phyloP scores from a whole-genome alignment of 2,888 invertebrate genomes.

The Cephus sareptanus region DNA sequence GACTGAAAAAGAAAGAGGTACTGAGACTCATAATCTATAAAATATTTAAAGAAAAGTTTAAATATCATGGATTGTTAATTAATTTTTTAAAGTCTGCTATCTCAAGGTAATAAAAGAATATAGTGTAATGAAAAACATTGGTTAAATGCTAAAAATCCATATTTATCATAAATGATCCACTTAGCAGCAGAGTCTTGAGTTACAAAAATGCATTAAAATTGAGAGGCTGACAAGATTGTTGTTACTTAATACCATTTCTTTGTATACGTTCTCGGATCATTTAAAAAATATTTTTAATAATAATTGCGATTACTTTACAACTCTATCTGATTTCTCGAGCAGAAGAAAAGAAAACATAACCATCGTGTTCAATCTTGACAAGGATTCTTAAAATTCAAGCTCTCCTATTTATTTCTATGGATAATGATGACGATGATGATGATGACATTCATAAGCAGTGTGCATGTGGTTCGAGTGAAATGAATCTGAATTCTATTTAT shows the following conservation, averaged over 20 bases:
- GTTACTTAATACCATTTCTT: neutral
- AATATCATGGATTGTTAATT: neutral
- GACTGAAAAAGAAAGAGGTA: neutral
- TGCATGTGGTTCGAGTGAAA: constrained; percentile 40
- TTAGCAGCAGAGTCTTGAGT: neutral
- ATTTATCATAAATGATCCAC: neutral
- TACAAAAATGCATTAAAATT: neutral
- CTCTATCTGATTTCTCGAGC: neutral
- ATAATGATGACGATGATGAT: neutral
- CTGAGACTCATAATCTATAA: neutral
- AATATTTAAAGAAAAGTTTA: neutral
- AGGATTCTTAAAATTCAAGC: neutral
- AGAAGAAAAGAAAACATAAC: neutral
- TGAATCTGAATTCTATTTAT: constrained; percentile 55
- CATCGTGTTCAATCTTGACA: neutral
- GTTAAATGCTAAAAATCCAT: neutral
- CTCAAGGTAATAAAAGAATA: neutral
- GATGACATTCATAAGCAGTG: constrained; percentile 20
- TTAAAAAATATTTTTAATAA: neutral
- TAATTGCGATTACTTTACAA: neutral
- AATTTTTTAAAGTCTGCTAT: neutral
- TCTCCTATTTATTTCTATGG: neutral
- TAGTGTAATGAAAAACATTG: neutral
- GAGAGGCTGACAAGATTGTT: neutral
- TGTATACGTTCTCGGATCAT: neutral